Evolutionary conservation across 2,888 invertebrate genomes (phyloP).

Genomic region (Neocrepidodera transversa): DNA sequence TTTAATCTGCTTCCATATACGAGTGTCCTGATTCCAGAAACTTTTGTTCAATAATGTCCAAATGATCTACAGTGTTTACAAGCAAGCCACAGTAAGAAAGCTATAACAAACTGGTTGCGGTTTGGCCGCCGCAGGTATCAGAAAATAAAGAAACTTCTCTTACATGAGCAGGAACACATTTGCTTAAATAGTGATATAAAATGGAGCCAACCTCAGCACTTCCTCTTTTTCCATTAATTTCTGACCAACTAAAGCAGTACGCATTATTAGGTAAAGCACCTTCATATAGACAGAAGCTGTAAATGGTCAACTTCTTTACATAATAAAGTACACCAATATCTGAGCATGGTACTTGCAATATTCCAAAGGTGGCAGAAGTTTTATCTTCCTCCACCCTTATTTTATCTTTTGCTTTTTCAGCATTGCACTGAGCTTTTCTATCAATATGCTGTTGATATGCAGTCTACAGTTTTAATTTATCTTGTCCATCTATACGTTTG

Average conservation of each 20-base stretch:
- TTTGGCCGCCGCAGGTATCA: slow-evolving; percentile 43
- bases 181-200: slow-evolving; percentile 29
- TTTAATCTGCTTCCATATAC: slow-evolving; percentile 7
- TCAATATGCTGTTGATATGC: too few relatives aligned
- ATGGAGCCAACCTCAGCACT: slow-evolving; percentile 49
- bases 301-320: slow-evolving; percentile 46
- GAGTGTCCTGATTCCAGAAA: slow-evolving; percentile 6
- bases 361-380: slow-evolving; percentile 42
- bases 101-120: slow-evolving; percentile 30
- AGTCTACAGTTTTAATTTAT: too few relatives aligned
- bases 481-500: too few relatives aligned
- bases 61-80: slow-evolving; percentile 4
- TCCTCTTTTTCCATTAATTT: slow-evolving; percentile 49
- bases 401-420: too few relatives aligned
- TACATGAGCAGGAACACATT: slow-evolving; percentile 3
- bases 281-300: slow-evolving; percentile 52
- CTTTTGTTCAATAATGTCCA: slow-evolving; percentile 14
- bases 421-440: too few relatives aligned
- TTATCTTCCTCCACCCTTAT: background rate
- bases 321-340: slow-evolving; percentile 47
- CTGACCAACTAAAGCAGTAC: slow-evolving; percentile 46
- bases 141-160: slow-evolving; percentile 18
- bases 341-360: slow-evolving; percentile 46
- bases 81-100: slow-evolving; percentile 11
- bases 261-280: slow-evolving; percentile 45